Evolutionary conservation across 2,888 invertebrate genomes (phyloP), one percentile per base, ranked within the genome.

Genomic region (Halictus quadricinctus): DNA sequence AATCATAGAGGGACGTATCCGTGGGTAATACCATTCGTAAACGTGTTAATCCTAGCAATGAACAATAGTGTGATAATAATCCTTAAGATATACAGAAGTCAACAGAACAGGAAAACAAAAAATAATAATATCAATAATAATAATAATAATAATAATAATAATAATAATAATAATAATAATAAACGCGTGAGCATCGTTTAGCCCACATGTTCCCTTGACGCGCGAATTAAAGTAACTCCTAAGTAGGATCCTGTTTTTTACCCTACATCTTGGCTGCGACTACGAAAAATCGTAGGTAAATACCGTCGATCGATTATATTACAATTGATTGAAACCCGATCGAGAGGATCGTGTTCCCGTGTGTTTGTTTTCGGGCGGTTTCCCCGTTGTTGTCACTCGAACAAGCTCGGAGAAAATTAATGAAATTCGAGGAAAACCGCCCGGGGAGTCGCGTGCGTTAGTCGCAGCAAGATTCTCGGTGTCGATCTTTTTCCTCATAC

Each of bases 41-140:
- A 80, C 54, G 58, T 36, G 72, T 69, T 73, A 76, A 58, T 88
- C 81, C 81, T 85, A 88, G 79, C 86, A 79, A 89, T 72, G 74
- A 84, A 69, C 77, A 75, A 36, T 86, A 87, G 81, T 85, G 81
- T 85, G 82, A 87, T 88, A 82, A 90, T 79, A 36, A 58, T 88
- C 58, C 84, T 86, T 84, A 88, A 80, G 79, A 85, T 64, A 86
- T 54, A 74, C 72, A 80, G 72, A 82, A 78, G 46, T 77, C 82
- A 87, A 87, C 84, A 84, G 80, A 82, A 82, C 76, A 48, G 66
- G 41, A 81, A 80, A 79, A 73, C 46, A 86, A 85, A 58, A 48
- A 81, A 74, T 80, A 80, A 74, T 74, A 75, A 76, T 76, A 80
- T 72, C 75, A 72, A 72, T 83, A 60, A 64, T 78, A 72, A 76